phyloP scores from a whole-genome alignment of 2,888 invertebrate genomes.

The Tetragonisca angustula region DNA sequence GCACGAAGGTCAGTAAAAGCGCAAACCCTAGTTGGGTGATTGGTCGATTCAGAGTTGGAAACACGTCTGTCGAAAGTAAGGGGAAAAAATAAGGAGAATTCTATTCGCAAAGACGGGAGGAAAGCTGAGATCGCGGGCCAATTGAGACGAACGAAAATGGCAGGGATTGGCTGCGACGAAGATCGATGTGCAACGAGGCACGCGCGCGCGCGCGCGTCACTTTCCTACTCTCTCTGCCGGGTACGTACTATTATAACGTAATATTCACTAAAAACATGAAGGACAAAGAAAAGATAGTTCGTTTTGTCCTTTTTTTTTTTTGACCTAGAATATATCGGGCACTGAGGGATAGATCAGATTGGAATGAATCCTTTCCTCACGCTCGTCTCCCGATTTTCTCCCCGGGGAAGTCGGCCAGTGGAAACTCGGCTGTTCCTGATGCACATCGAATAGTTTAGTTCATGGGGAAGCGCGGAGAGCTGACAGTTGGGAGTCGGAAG shows the following conservation, averaged over 20 bases:
- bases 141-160: slow-evolving; percentile 30
- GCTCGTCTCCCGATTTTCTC: slow-evolving; percentile 1
- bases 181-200: slow-evolving; percentile 43
- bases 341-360: slow-evolving; percentile 1
- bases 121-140: slow-evolving; percentile 16
- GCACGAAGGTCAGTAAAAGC: slow-evolving; percentile 26
- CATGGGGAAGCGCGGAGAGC: neutral
- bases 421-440: slow-evolving; percentile 26
- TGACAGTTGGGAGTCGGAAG: slow-evolving; percentile 3
- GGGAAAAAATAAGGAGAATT: neutral
- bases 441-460: slow-evolving; percentile 5
- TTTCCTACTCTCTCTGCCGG: neutral
- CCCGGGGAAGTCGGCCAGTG: slow-evolving; percentile 27
- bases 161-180: slow-evolving; percentile 35
- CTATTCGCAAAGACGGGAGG: slow-evolving; percentile 12
- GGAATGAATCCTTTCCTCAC: neutral
- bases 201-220: slow-evolving; percentile 21
- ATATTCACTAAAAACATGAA: neutral
- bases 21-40: neutral
- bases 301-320: neutral
- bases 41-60: slow-evolving; percentile 11
- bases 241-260: neutral
- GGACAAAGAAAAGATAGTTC: neutral
- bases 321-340: neutral
- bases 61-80: neutral